Evolutionary conservation across 2,888 invertebrate genomes (phyloP).

Genomic region (Lasioglossum morio): DNA sequence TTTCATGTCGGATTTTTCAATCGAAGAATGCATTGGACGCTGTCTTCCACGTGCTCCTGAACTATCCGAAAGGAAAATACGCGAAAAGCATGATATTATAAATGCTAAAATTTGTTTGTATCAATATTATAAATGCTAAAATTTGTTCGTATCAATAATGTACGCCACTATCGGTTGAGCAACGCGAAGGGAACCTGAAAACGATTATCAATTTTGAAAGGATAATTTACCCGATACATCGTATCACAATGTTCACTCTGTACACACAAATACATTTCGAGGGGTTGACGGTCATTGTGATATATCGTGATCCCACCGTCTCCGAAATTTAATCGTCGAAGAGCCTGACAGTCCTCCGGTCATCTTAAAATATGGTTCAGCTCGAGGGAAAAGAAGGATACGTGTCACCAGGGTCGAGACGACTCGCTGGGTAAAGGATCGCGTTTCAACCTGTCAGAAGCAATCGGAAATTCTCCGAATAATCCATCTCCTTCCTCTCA

Average conservation of each 20-base stretch:
- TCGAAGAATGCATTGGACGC: no score
- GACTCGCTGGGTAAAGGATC: slow-evolving; percentile 39
- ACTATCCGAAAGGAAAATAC: no score
- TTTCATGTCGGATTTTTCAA: no score
- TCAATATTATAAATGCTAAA: not conserved
- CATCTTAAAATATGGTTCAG: slow-evolving; percentile 45
- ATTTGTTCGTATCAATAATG: not conserved
- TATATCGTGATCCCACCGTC: not conserved
- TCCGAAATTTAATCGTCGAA: slow-evolving; percentile 49
- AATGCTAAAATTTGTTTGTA: not conserved
- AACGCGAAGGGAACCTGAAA: not conserved
- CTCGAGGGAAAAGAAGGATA: slow-evolving; percentile 40
- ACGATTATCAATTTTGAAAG: not conserved
- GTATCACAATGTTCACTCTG: not conserved
- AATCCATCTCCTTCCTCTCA: slow-evolving; percentile 26
- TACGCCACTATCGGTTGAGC: not conserved
- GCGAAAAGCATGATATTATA: no score
- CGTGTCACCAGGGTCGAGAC: slow-evolving; percentile 39
- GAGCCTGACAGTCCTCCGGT: slow-evolving; percentile 33
- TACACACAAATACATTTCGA: not conserved
- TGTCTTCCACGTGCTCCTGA: no score
- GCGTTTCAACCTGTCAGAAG: slow-evolving; percentile 48
- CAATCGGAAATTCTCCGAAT: slow-evolving; percentile 42
- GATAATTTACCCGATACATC: not conserved
- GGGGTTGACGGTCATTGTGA: not conserved